Evolutionary conservation across 2,113 vertebrate genomes (phyloP).

Genomic region (Macheiramphus alcinus): DNA sequence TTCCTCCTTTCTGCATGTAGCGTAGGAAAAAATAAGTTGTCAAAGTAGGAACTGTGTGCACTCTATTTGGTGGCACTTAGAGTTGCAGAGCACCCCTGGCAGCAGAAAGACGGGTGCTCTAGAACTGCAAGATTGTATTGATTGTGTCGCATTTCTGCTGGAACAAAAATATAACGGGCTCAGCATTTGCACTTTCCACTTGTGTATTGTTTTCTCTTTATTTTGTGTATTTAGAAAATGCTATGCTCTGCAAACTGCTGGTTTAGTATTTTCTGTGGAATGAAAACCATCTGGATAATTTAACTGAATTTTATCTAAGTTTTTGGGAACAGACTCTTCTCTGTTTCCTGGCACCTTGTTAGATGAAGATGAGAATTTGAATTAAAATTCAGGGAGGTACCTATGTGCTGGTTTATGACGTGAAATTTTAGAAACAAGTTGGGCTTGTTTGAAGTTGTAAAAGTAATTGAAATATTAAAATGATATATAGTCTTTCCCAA

Average conservation of each 20-base stretch:
- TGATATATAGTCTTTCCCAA: neutral
- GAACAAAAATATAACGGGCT: constrained; percentile 53
- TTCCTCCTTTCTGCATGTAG: neutral
- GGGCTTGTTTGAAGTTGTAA: neutral
- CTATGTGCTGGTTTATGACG: neutral
- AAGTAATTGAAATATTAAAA: neutral
- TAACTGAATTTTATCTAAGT: neutral
- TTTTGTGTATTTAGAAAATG: constrained; percentile 65
- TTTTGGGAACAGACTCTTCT: constrained; percentile 3
- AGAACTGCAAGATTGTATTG: constrained; percentile 38
- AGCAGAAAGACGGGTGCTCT: neutral
- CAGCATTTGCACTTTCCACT: constrained; percentile 57
- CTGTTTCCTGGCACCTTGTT: constrained; percentile 10
- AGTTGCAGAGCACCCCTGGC: neutral
- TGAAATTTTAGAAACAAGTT: neutral
- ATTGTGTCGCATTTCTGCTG: constrained; percentile 31
- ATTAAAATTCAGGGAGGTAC: neutral
- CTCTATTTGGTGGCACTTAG: neutral
- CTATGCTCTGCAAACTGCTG: constrained; percentile 46
- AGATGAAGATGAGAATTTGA: neutral
- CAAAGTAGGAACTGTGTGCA: neutral
- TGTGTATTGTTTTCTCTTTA: constrained; percentile 61
- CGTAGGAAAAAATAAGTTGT: neutral
- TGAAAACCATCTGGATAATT: constrained; percentile 62
- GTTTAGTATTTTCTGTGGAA: constrained; percentile 58